Percentiles rank a stretch among this genome's conserved stretches.
phyloP scores from a whole-genome alignment of 2,113 vertebrate species.

The Beaufortia kweichowensis region DNA sequence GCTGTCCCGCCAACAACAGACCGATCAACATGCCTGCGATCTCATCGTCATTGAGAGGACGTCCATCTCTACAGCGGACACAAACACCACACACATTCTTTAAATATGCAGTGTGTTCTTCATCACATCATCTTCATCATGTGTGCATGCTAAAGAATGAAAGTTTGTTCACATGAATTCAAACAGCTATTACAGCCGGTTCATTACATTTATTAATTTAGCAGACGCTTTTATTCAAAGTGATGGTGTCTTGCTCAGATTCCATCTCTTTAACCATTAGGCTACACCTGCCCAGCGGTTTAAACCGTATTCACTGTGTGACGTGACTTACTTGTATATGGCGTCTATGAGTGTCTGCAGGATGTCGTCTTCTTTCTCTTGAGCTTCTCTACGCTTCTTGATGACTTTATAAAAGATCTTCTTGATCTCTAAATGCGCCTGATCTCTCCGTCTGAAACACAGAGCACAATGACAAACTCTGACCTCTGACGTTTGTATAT shows the following conservation, averaged over 20 bases:
- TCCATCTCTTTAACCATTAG: no score
- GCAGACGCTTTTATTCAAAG: no score
- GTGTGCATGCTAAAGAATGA: no score
- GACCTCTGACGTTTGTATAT: background rate
- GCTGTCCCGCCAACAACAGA: constrained; percentile 91
- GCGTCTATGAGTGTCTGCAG: constrained; percentile 94
- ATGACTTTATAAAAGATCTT: constrained; percentile 92
- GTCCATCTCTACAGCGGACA: constrained; percentile 78
- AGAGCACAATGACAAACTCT: background rate
- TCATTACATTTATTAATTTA: no score
- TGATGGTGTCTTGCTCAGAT: no score
- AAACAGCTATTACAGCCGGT: no score
- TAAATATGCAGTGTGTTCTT: background rate
- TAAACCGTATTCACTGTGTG: background rate
- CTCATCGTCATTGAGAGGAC: constrained; percentile 79
- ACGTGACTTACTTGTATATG: constrained; percentile 85
- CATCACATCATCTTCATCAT: no score
- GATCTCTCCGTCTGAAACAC: constrained; percentile 82
- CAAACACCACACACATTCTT: no score
- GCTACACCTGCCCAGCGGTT: no score
- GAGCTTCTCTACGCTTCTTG: constrained; percentile 83
- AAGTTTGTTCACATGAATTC: no score
- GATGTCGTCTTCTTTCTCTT: constrained; percentile 84
- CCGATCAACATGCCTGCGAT: constrained; percentile 92
- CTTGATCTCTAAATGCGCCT: constrained; percentile 89